Conservation (phyloP, 2,797 vertebrate genomes). For the Tangara arthus region DNA sequence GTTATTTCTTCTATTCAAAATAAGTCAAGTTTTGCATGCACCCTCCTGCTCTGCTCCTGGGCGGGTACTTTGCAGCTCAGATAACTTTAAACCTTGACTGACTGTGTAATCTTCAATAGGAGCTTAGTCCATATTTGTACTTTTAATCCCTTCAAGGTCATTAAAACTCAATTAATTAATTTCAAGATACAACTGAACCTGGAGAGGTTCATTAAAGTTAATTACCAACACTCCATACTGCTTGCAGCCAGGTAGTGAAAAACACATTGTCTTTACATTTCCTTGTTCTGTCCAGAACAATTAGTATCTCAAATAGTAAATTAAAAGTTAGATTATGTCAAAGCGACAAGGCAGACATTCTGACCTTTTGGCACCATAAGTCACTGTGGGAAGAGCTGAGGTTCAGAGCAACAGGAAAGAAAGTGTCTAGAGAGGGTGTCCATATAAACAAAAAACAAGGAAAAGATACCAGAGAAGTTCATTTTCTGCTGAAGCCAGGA, state of each 20-base stretch:
- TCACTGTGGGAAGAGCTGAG: neutral
- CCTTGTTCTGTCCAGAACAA: neutral
- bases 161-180: neutral
- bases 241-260: neutral
- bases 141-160: neutral
- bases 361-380: neutral
- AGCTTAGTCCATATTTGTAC: neutral
- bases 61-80: neutral
- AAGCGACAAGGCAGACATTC: neutral
- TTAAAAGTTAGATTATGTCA: neutral
- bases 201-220: neutral
- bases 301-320: accelerated
- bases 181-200: neutral
- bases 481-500: neutral
- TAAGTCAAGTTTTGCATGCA: neutral
- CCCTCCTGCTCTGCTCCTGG: neutral
- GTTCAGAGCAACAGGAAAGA: neutral
- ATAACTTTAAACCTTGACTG: neutral
- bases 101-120: neutral
- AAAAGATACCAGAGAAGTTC: neutral
- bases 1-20: neutral
- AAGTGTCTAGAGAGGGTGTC: neutral
- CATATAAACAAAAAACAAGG: neutral
- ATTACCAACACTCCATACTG: neutral
- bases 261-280: neutral